Conservation (phyloP, 2,113 vertebrate genomes). For the Stigmatopora argus region DNA sequence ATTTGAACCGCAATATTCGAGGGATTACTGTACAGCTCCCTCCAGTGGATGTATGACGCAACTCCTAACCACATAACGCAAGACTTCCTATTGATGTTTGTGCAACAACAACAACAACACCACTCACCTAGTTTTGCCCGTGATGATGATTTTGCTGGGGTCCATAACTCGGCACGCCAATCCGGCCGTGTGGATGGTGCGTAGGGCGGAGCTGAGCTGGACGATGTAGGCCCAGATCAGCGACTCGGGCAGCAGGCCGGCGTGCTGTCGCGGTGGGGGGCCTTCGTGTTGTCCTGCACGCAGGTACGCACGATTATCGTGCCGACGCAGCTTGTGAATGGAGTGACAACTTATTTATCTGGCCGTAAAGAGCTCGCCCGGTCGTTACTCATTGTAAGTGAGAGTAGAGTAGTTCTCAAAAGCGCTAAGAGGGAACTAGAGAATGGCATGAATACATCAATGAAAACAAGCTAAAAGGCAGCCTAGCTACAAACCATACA, state of each 20-base stretch:
- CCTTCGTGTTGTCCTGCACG: conserved; percentile 88
- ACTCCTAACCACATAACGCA: too few relatives aligned
- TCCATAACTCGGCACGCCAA: conserved; percentile 97
- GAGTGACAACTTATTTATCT: conserved; percentile 7
- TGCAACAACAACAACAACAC: neutral
- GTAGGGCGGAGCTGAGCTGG: conserved; percentile 91
- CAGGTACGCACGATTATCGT: conserved; percentile 12
- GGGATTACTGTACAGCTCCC: too few relatives aligned
- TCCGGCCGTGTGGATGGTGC: conserved; percentile 94
- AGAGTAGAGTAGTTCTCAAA: neutral
- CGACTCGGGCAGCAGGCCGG: conserved; percentile 91
- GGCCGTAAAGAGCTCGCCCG: neutral
- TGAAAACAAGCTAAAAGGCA: too few relatives aligned
- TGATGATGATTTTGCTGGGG: conserved; percentile 97
- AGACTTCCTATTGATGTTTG: neutral
- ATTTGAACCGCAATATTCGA: too few relatives aligned
- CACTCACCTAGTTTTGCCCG: conserved; percentile 90
- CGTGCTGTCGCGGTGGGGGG: conserved; percentile 90
- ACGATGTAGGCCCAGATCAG: conserved; percentile 99
- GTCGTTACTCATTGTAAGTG: neutral
- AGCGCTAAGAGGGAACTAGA: neutral
- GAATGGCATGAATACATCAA: too few relatives aligned
- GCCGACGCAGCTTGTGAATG: neutral
- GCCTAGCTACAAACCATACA: too few relatives aligned
- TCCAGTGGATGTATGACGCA: too few relatives aligned